Evolutionary conservation across 2,888 invertebrate genomes (phyloP), one percentile per base, ranked within the genome.

Genomic region (Liodrosophila aerea): DNA sequence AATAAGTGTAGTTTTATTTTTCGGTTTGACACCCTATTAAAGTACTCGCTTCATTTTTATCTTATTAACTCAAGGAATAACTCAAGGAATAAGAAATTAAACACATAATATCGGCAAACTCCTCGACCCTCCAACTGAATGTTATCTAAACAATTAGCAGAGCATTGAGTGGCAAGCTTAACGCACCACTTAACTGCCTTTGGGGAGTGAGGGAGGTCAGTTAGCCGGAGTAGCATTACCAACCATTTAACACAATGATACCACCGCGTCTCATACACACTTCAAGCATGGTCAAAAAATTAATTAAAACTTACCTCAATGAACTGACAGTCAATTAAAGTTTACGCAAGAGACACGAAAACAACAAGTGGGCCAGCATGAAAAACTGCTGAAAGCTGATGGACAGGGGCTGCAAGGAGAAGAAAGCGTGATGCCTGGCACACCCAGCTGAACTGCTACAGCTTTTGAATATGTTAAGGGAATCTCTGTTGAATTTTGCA

Each of bases 301-400:
- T 78, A 82, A 82, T 80, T 82, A 77, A 82, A 82, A 76, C 76
- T 82, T 82, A 76, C 82, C 82, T 78, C 72, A 68, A 68, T 72
- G 80, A 73, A 73, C 76, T 78, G 82, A 72, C 78, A 82, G 71
- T 76, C 82, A 80, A 80, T 82, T 78, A 78, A 82, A 80, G 82
- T 78, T 76, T 72, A 76, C 73, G 71, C 78, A 69, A 69, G 66
- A 68, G 68, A 65, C 73, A 68, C 59, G 64, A 59, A n/a, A 7
- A n/a, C 64, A 76, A 71, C 60, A 81, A 71, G 64, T 41, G 22
- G 27, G 77, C 62, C 33, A 40, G 34, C 56, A 60, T 29, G 36
- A 50, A 22, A 27, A 37, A 57, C 43, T 29, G 33, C 22, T 31
- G 46, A 44, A 30, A 36, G 39, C 30, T 46, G 54, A 22, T 15